Evolutionary conservation across 2,888 invertebrate species (phyloP), one percentile per base, ranked within the genome.

Genomic region (Rhagophthalmus giganteus): DNA sequence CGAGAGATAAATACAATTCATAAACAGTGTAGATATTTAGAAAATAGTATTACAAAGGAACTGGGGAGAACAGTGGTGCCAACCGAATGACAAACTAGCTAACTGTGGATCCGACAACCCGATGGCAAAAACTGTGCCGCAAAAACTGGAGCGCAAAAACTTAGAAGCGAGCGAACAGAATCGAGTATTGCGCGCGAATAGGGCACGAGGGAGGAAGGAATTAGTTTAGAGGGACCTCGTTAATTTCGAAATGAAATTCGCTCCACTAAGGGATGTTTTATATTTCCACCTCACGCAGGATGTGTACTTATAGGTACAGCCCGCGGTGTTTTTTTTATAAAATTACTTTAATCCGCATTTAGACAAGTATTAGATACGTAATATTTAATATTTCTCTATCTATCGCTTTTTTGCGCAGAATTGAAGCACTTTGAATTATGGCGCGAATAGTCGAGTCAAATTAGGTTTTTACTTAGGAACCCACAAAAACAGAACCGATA

Each of bases 31-130:
- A 57, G 54, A 57, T 57, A 57, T 54, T 54, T 57, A 50, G 58
- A 56, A 49, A 56, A 54, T 42, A 52, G 50, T 52, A 50, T 51
- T 49, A 52, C 53, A 49, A 55, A 54, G 58, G 46, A 53, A 56
- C 51, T 51, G 45, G 64, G 61, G 65, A 66, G 66, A 66, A 45
- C 54, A 35, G 53, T 64, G 70, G 69, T 71, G 71, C 71, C 70
- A 71, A 63, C 68, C 70, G 71, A 73, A 74, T 74, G 74, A 74
- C 74, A 74, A 74, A 74, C 74, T 74, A 74, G 74, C 74, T 74
- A 74, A 74, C 74, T 74, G 74, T 74, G 74, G 74, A 73, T 74
- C 74, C 73, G 74, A 74, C 74, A 74, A 69, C 69, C 68, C 65
- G 58, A 58, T 54, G 57, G 62, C 64, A 65, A 64, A 65, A 67